Evolutionary conservation across 2,113 vertebrate genomes (phyloP), one percentile per base, ranked within the genome.

Genomic region (Sebastes schlegelii): DNA sequence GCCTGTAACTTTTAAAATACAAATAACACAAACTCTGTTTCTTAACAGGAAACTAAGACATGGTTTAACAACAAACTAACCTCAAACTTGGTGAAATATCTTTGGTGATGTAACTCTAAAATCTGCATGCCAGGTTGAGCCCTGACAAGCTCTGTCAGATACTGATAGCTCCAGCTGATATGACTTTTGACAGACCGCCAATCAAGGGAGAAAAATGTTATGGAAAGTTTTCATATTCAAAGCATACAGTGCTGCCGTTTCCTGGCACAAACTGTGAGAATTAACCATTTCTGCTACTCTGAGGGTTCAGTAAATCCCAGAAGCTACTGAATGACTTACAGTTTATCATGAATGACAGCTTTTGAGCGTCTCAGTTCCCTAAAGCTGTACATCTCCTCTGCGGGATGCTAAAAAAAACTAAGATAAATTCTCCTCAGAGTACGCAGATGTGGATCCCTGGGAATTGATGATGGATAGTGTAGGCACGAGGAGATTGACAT

Each of bases 201-300:
- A 19, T 55, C 4, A 26, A 6, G 49, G 26, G 8, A 63, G 42
- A 49, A 67, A 26, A 74, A 16, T 10, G 43, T 6, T 17, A 8
- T 12, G 71, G 62, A 62, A 79, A 42, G 6, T 46, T 68, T 54
- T 71, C 48, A 61, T 34, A 19, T 64, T 60, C 17, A 60, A 40
- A 71, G 11, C 46, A 19, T 9, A 10, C 34, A 34, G 34, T 34
- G 34, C 54, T 52, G 16, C 55, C 26, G 1, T 54, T 65, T 76
- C 60, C 68, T 80, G 81, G 51, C 58, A 40, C n/a, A 61, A 76
- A 58, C 58, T 84, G 79, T 88, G 88, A 90, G 84, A 81, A 71
- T 66, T 9, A 10, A 21, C 9, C 63, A n/a, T 7, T 67, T n/a
- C 40, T 52, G 45, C 40, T 77, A 6, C 71, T 68, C 45, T 48